A percentile compares a stretch with the other conserved stretches of the same genome.
phyloP scores from a whole-genome alignment of 2,797 vertebrate genomes.

The Sarcophilus harrisii region DNA sequence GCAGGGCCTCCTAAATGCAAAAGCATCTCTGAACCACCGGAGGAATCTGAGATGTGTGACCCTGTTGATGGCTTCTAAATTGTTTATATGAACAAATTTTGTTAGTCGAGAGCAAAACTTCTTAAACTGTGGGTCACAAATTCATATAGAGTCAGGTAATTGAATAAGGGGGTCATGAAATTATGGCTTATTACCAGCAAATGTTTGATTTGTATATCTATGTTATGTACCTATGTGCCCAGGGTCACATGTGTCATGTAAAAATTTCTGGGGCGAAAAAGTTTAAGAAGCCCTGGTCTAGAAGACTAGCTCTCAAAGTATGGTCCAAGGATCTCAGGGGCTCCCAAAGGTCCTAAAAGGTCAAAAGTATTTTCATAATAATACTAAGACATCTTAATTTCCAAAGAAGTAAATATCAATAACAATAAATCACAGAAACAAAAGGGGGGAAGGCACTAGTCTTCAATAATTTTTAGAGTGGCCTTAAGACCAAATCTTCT shows the following conservation, averaged over 20 bases:
- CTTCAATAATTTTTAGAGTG: neutral
- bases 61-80: conserved; percentile 46
- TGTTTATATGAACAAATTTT: conserved; percentile 23
- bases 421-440: neutral
- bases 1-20: conserved; percentile 40
- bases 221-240: too few species aligned
- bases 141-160: too few species aligned
- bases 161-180: too few species aligned
- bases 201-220: too few species aligned
- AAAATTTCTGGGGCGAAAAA: too few species aligned
- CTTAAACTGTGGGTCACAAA: neutral
- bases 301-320: neutral
- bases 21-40: neutral
- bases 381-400: neutral
- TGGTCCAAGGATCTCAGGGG: neutral
- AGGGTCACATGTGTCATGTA: too few species aligned
- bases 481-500: neutral
- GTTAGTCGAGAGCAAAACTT: neutral
- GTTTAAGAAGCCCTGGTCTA: neutral
- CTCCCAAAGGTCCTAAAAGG: neutral
- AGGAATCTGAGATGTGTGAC: conserved; percentile 12
- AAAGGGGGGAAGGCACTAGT: neutral
- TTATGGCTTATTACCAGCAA: too few species aligned
- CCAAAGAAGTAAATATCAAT: neutral
- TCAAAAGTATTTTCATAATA: neutral